Conservation (phyloP, 2,113 vertebrate genomes). For the Aleadryas rufinucha region DNA sequence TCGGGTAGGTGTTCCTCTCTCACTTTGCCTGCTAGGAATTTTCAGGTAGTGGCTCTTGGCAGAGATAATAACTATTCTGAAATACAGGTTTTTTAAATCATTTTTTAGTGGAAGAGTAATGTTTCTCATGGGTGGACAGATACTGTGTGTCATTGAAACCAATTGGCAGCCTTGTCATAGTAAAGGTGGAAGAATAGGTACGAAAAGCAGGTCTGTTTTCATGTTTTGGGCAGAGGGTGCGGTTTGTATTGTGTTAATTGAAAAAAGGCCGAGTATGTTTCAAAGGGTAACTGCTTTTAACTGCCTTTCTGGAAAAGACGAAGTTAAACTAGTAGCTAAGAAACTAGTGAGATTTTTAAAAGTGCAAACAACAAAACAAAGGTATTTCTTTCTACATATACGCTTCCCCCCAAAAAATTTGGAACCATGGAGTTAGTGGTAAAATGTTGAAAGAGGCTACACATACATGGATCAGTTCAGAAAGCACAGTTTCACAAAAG, state of each 20-base stretch:
- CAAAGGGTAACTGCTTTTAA: not conserved
- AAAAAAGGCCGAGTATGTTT: not conserved
- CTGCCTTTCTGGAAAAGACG: not conserved
- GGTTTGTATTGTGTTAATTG: not conserved
- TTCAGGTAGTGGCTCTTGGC: not conserved
- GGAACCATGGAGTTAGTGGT: not conserved
- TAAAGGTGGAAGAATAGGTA: not conserved
- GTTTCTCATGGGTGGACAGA: not conserved
- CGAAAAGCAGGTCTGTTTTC: not conserved
- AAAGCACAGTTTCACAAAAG: not conserved
- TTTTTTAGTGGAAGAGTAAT: not conserved
- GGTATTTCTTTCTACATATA: accelerated
- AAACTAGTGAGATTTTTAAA: not conserved
- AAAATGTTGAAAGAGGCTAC: not conserved
- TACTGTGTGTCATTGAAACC: not conserved
- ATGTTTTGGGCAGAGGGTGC: accelerated
- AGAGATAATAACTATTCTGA: not conserved
- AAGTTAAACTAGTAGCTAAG: not conserved
- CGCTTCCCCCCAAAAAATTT: accelerated
- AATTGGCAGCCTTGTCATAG: accelerated
- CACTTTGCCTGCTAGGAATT: not conserved
- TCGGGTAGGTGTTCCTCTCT: slow-evolving; percentile 74
- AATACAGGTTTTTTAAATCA: not conserved
- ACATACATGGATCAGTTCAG: not conserved
- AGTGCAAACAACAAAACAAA: not conserved